Percentiles rank a stretch among this genome's conserved stretches.
Evolutionary conservation across 2,888 invertebrate genomes (phyloP).

Genomic region (Callyntrura sp.): DNA sequence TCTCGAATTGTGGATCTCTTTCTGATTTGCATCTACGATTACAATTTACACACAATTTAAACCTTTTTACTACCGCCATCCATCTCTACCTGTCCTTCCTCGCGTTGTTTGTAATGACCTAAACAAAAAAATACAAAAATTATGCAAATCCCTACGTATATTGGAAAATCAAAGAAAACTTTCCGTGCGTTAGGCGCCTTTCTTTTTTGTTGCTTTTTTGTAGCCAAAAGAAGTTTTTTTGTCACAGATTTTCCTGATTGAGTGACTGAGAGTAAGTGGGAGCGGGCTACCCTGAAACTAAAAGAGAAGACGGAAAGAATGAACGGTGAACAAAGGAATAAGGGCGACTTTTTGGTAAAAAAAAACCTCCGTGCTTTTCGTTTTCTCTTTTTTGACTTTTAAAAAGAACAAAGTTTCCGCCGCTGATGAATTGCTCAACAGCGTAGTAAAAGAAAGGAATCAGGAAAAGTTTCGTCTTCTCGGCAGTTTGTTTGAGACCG

Average conservation of each 20-base stretch:
- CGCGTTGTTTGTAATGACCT: not conserved
- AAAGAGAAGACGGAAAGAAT: not conserved
- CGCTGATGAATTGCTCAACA: conserved; percentile 17
- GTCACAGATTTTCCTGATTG: conserved; percentile 44
- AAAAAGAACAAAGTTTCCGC: not conserved
- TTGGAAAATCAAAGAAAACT: too few species aligned
- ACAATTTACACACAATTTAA: not conserved
- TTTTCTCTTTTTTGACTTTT: not conserved
- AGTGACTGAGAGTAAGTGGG: conserved; percentile 48
- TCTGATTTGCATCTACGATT: conserved; percentile 34
- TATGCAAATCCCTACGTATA: not conserved
- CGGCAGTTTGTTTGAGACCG: too few species aligned
- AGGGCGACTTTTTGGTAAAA: conserved; percentile 1
- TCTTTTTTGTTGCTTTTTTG: not conserved
- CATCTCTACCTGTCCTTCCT: too few species aligned
- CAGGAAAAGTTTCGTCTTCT: too few species aligned
- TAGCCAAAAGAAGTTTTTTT: not conserved
- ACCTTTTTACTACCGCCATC: too few species aligned
- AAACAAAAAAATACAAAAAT: not conserved
- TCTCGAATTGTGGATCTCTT: not conserved
- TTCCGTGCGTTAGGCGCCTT: not conserved
- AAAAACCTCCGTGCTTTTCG: not conserved
- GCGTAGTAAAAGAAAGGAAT: not conserved
- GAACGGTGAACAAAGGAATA: conserved; percentile 10
- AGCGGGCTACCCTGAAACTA: not conserved